Percentiles rank a stretch among this genome's conserved stretches.
Conservation (phyloP, 2,113 vertebrate species). For the Chaetorhynchus papuensis region DNA sequence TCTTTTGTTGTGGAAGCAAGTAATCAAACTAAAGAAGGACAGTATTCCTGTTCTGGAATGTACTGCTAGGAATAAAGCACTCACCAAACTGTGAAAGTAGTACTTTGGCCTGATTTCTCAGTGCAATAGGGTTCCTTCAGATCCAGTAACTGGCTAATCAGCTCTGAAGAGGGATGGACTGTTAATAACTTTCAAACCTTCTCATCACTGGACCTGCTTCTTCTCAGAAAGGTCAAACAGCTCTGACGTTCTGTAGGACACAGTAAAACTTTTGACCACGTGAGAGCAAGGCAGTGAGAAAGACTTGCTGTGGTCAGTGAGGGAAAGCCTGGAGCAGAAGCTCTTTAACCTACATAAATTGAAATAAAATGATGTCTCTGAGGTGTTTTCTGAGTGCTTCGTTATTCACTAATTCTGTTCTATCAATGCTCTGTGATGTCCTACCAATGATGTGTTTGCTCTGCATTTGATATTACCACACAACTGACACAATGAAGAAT, state of each 20-base stretch:
- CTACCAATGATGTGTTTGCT: slow-evolving; percentile 3
- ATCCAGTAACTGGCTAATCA: not conserved
- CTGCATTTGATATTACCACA: not conserved
- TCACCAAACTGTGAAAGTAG: not conserved
- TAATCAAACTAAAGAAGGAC: not conserved
- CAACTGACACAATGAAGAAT: not conserved
- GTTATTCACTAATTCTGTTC: not conserved
- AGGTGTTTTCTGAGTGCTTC: not conserved
- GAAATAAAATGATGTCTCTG: not conserved
- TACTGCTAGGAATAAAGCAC: not conserved
- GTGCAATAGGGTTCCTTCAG: not conserved
- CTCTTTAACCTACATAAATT: not conserved
- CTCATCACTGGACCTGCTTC: not conserved
- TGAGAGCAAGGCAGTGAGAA: not conserved
- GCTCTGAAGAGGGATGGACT: not conserved
- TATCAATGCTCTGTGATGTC: not conserved
- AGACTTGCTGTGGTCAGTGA: not conserved
- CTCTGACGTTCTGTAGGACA: not conserved
- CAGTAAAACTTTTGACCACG: not conserved
- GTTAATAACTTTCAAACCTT: not conserved
- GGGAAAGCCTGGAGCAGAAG: not conserved
- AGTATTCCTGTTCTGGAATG: not conserved
- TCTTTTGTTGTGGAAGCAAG: not conserved
- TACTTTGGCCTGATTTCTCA: not conserved
- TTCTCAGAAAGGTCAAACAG: not conserved